phyloP scores from a whole-genome alignment of 1,140 invertebrate species.

The Globodera ellingtonae region DNA sequence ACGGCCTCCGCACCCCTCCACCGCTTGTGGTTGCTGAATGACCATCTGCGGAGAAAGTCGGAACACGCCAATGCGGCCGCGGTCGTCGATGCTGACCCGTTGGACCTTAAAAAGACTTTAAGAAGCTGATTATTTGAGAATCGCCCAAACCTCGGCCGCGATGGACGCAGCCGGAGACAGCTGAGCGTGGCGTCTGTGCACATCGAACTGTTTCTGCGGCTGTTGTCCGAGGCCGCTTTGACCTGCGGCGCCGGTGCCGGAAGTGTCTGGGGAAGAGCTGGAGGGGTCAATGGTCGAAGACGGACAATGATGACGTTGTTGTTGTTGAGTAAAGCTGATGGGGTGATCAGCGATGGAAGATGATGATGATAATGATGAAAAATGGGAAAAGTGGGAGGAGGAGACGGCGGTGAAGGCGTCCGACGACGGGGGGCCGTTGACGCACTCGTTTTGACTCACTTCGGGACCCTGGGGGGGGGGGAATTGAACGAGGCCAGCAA shows the following conservation, averaged over 20 bases:
- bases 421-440: not conserved
- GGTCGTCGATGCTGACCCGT: conserved; percentile 25
- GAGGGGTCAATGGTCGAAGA: not conserved
- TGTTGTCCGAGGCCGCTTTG: not conserved
- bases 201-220: not conserved
- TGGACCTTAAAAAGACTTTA: conserved; percentile 10
- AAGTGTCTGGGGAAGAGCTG: not conserved
- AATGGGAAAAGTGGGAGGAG: not conserved
- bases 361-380: too few relatives aligned
- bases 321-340: not conserved
- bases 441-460: not conserved
- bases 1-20: not conserved
- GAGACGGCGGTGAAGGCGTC: not conserved
- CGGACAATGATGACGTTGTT: not conserved
- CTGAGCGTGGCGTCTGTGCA: not conserved
- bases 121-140: not conserved
- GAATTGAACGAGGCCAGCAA: too few relatives aligned
- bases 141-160: not conserved
- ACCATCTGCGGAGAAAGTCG: not conserved
- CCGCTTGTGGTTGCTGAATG: not conserved
- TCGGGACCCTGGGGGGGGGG: not conserved
- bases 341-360: not conserved
- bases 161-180: conserved; percentile 20
- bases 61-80: not conserved
- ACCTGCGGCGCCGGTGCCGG: conserved; percentile 1